Percentiles rank a stretch among this genome's conserved stretches.
phyloP scores from a whole-genome alignment of 2,113 vertebrate genomes.

The Rhinolophus ferrumequinum region DNA sequence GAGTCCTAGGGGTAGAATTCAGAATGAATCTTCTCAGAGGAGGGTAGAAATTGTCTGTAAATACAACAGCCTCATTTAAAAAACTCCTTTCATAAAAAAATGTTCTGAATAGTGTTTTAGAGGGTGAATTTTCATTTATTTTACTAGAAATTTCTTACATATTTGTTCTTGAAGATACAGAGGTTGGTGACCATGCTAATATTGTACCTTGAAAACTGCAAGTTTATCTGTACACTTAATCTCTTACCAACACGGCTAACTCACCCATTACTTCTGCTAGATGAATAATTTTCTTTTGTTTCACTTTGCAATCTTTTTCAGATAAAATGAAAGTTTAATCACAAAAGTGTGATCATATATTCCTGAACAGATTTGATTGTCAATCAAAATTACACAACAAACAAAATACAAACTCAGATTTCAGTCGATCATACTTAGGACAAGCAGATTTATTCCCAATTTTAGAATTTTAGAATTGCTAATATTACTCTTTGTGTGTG shows the following conservation, averaged over 20 bases:
- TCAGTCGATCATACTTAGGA: not conserved
- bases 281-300: not conserved
- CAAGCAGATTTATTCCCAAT: not conserved
- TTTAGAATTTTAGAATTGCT: slow-evolving; percentile 42
- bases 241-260: not conserved
- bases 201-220: not conserved
- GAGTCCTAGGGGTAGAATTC: not conserved
- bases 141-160: not conserved
- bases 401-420: not conserved
- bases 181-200: not conserved
- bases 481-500: not conserved
- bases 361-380: not conserved
- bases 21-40: not conserved
- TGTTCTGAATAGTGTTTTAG: not conserved
- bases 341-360: not conserved
- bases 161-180: not conserved
- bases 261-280: not conserved
- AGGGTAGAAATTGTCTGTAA: not conserved
- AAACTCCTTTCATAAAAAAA: not conserved
- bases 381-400: not conserved
- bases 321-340: not conserved
- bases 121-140: not conserved
- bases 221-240: not conserved
- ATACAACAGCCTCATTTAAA: not conserved
- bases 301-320: not conserved